A percentile compares a stretch with the other conserved stretches of the same genome.
Evolutionary conservation across 2,113 vertebrate genomes (phyloP).

Genomic region (Vombatus ursinus): DNA sequence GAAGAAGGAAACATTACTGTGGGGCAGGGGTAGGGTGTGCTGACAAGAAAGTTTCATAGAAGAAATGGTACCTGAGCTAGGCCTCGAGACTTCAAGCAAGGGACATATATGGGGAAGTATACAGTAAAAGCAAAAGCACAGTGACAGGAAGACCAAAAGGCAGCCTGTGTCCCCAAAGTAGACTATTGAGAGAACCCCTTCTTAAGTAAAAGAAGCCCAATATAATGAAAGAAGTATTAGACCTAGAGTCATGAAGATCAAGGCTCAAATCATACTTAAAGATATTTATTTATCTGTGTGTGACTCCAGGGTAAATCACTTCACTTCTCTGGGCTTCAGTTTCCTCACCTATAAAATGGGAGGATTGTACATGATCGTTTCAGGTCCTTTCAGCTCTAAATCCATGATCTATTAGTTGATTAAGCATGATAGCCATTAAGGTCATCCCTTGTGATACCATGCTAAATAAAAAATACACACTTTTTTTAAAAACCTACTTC

Average conservation of each 20-base stretch:
- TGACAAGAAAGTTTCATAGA: background rate
- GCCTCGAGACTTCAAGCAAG: too few species aligned
- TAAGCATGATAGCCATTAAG: too few species aligned
- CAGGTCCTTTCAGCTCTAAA: too few species aligned
- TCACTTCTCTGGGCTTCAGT: background rate
- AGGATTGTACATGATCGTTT: background rate
- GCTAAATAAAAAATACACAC: background rate
- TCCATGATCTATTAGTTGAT: too few species aligned
- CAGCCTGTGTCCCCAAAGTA: background rate
- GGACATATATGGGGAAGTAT: too few species aligned
- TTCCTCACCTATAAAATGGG: background rate
- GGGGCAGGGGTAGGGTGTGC: too few species aligned
- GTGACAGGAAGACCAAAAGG: background rate
- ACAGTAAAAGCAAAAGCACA: too few species aligned
- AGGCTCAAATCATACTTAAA: background rate
- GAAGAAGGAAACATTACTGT: background rate
- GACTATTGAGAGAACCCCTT: too few species aligned
- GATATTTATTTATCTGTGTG: background rate
- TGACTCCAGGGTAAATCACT: background rate
- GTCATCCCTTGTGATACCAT: constrained; percentile 4
- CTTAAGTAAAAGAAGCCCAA: too few species aligned
- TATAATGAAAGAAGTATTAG: too few species aligned
- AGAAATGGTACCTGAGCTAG: background rate
- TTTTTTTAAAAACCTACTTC: background rate
- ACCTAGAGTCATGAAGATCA: background rate